Evolutionary conservation across 2,888 invertebrate species (phyloP).

Genomic region (Dysmachus trigonus): DNA sequence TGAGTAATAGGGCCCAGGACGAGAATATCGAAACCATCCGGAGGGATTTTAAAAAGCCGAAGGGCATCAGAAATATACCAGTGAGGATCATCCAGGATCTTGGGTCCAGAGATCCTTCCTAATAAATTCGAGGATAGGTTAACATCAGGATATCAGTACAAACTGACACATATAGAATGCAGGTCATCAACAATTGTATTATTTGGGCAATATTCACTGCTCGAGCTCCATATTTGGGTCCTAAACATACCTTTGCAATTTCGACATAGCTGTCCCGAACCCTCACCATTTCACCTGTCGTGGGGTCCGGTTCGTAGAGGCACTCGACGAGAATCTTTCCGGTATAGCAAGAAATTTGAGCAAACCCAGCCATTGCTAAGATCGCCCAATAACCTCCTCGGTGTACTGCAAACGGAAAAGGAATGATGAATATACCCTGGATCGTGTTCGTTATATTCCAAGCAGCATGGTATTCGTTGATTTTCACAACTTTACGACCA

Average conservation of each 20-base stretch:
- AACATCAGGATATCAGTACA: conserved; percentile 96
- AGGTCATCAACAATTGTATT: conserved; percentile 98
- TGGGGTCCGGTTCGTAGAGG: conserved; percentile 91
- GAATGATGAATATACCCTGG: conserved; percentile 99
- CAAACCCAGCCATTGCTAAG: conserved; percentile 94
- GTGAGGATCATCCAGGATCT: conserved; percentile 99
- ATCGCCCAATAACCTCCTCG: conserved; percentile 99
- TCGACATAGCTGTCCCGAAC: conserved; percentile 94
- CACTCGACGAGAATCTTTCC: conserved; percentile 92
- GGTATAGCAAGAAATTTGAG: conserved; percentile 99
- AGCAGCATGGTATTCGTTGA: conserved; percentile 96
- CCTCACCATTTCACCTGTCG: conserved; percentile 81
- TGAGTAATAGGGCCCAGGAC: conserved; percentile 99
- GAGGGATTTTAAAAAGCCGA: conserved; percentile 91
- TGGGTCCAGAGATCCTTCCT: conserved; percentile 89
- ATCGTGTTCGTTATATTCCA: conserved; percentile 99
- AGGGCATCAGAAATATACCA: conserved; percentile 89
- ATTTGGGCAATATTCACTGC: conserved; percentile 94
- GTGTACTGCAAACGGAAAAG: conserved; percentile 95
- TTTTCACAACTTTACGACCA: conserved; percentile 79
- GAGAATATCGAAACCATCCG: conserved; percentile 93
- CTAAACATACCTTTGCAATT: conserved; percentile 95
- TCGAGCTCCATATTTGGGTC: conserved; percentile 86
- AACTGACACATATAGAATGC: conserved; percentile 97
- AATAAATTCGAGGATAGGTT: too few relatives aligned